Evolutionary conservation across 2,888 invertebrate genomes (phyloP).

Genomic region (Chelonus formosanus): DNA sequence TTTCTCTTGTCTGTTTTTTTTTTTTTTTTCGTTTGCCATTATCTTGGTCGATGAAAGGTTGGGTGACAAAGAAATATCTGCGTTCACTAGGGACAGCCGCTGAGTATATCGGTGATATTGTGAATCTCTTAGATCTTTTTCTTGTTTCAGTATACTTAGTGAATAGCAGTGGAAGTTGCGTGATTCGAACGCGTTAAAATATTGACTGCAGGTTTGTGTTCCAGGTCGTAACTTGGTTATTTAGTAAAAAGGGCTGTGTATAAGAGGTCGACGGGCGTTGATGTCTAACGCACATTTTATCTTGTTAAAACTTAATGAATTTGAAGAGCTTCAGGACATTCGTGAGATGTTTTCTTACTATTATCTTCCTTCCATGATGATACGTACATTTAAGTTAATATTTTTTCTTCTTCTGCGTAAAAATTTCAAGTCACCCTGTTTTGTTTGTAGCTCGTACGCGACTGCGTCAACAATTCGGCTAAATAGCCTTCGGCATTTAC

Average conservation of each 20-base stretch:
- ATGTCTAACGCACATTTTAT: conserved; percentile 37
- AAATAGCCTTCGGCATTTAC: conserved; percentile 27
- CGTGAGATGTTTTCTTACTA: conserved; percentile 19
- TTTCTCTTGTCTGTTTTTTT: conserved; percentile 5
- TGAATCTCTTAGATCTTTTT: conserved; percentile 19
- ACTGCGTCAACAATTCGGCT: conserved; percentile 28
- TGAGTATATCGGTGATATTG: not conserved
- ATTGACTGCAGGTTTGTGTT: conserved; percentile 34
- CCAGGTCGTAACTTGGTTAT: conserved; percentile 30
- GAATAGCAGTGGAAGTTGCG: conserved; percentile 35
- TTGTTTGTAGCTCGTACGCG: conserved; percentile 25
- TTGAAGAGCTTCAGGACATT: conserved; percentile 33
- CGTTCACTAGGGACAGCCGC: conserved; percentile 18
- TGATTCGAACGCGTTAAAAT: conserved; percentile 46
- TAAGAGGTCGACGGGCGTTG: conserved; percentile 27
- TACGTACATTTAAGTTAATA: conserved; percentile 9
- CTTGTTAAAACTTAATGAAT: conserved; percentile 47
- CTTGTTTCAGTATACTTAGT: conserved; percentile 9
- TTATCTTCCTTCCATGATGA: not conserved
- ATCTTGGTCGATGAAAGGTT: too few species aligned
- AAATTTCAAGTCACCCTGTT: conserved; percentile 7
- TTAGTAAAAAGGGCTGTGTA: conserved; percentile 41
- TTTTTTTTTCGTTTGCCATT: conserved; percentile 4
- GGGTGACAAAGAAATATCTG: too few species aligned
- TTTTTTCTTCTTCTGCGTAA: conserved; percentile 11